Conservation (phyloP, 2,113 vertebrate species). For the Phaethon lepturus region DNA sequence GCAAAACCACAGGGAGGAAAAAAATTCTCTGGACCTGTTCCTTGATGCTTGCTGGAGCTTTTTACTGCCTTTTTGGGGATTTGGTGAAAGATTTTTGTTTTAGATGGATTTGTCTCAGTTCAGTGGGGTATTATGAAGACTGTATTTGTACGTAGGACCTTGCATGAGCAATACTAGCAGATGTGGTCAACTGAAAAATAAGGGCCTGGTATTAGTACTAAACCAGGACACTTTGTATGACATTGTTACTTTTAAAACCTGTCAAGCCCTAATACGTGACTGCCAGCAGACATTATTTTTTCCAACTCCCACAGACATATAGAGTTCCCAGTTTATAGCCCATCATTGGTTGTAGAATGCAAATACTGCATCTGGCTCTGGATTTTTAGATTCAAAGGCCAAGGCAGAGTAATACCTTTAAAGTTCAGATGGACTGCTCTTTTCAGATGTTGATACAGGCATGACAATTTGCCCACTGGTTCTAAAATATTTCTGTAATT, state of each 20-base stretch:
- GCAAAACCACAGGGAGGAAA: not conserved
- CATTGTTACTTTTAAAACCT: not conserved
- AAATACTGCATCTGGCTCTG: not conserved
- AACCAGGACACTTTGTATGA: not conserved
- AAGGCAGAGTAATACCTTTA: not conserved
- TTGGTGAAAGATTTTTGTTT: not conserved
- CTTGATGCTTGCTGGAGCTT: not conserved
- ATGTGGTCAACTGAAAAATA: not conserved
- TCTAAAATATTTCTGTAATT: not conserved
- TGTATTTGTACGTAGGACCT: not conserved
- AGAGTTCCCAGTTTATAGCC: not conserved
- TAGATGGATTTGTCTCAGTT: not conserved
- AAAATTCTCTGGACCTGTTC: not conserved
- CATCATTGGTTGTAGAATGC: not conserved
- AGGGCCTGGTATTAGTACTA: not conserved
- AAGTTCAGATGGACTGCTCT: not conserved
- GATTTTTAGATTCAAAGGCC: not conserved
- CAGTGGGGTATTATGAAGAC: not conserved
- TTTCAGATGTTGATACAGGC: not conserved
- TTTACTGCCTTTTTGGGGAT: not conserved
- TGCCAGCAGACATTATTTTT: not conserved
- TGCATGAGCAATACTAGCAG: not conserved
- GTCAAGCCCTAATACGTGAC: fast-evolving
- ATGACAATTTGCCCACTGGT: not conserved
- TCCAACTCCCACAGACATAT: not conserved